Conservation (phyloP, 2,113 vertebrate genomes). For the Hypomesus transpacificus region DNA sequence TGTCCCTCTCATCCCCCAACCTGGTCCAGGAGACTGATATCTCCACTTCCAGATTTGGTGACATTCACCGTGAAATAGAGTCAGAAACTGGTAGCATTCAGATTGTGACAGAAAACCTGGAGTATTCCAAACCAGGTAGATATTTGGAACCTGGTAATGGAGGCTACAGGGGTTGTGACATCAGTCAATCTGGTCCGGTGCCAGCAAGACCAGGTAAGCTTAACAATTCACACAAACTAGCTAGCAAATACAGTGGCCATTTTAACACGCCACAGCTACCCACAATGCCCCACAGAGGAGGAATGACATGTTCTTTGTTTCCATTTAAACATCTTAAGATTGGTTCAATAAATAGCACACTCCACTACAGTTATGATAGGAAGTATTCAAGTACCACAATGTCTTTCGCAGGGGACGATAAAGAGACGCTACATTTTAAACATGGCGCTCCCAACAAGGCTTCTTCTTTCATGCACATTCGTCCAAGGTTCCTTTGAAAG, state of each 20-base stretch:
- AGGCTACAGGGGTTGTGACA: neutral
- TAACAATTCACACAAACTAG: slow-evolving; percentile 6
- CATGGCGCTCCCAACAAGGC: slow-evolving; percentile 59
- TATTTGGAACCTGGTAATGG: too few relatives aligned
- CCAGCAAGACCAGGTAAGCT: slow-evolving; percentile 11
- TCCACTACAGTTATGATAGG: slow-evolving; percentile 14
- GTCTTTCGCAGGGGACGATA: slow-evolving; percentile 29
- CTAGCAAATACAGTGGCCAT: slow-evolving; percentile 43
- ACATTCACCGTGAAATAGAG: neutral
- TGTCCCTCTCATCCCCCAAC: neutral
- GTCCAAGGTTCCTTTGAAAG: slow-evolving; percentile 50
- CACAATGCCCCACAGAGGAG: slow-evolving; percentile 37
- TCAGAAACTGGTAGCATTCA: neutral
- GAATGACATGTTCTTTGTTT: slow-evolving; percentile 25
- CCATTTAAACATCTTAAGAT: slow-evolving; percentile 15
- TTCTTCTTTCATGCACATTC: slow-evolving; percentile 57
- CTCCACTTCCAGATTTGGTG: neutral
- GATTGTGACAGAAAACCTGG: too few relatives aligned
- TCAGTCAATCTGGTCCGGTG: slow-evolving; percentile 4
- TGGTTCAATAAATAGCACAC: slow-evolving; percentile 46
- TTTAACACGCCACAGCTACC: slow-evolving; percentile 41
- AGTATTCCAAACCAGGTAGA: too few relatives aligned
- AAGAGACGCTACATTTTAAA: slow-evolving; percentile 58
- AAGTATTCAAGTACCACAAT: slow-evolving; percentile 36
- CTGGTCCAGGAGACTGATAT: neutral